phyloP scores from a whole-genome alignment of 2,888 invertebrate species.

The Glaucopsyche alexis region DNA sequence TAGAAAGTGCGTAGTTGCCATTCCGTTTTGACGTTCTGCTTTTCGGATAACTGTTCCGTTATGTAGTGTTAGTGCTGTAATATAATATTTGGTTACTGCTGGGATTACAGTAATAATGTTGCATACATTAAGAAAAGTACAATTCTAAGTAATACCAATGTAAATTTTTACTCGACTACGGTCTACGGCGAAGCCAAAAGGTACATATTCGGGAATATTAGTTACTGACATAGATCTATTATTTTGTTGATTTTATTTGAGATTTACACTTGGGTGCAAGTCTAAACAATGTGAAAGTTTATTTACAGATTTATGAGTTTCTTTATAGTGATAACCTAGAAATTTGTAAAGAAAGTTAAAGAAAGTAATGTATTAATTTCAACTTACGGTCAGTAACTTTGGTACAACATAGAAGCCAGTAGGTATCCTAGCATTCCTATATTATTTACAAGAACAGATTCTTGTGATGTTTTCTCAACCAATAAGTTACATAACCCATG shows the following conservation, averaged over 20 bases:
- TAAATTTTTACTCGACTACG: too few species aligned
- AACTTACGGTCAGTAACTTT: not conserved
- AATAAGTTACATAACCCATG: not conserved
- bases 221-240: too few species aligned
- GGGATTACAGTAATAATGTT: not conserved
- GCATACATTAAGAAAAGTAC: too few species aligned
- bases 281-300: too few species aligned
- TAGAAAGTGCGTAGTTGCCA: constrained; percentile 39
- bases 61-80: not conserved
- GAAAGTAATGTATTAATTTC: constrained; percentile 10
- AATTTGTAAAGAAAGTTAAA: not conserved
- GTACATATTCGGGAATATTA: too few species aligned
- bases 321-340: not conserved
- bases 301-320: too few species aligned
- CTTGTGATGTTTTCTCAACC: not conserved
- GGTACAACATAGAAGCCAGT: not conserved
- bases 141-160: too few species aligned
- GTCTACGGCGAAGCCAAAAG: too few species aligned
- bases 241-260: too few species aligned
- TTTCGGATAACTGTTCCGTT: constrained; percentile 29
- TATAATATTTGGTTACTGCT: not conserved
- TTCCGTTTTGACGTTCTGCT: constrained; percentile 28
- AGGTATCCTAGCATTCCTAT: not conserved
- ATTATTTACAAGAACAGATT: not conserved
- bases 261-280: too few species aligned